A percentile compares a stretch with the other conserved stretches of the same genome.
Conservation (phyloP, 2,797 vertebrate genomes). For the Oophaga sylvatica region DNA sequence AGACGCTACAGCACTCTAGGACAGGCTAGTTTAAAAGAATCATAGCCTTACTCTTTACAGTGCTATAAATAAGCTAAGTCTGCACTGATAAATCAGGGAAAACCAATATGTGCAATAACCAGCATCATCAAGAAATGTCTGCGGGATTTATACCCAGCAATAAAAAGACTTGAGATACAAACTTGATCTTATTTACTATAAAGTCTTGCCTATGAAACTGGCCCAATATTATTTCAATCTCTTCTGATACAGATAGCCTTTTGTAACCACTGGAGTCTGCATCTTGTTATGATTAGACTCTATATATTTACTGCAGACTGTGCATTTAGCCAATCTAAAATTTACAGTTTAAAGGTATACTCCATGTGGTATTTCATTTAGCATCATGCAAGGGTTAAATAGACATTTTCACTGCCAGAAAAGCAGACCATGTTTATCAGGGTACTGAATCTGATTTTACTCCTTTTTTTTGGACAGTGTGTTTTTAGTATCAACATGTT, state of each 20-base stretch:
- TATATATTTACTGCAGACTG: constrained; percentile 19
- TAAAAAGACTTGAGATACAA: constrained; percentile 56
- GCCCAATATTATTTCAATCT: constrained; percentile 39
- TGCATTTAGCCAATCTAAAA: constrained; percentile 9
- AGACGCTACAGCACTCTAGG: constrained; percentile 28
- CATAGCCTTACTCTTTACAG: constrained; percentile 45
- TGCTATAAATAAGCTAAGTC: constrained; percentile 51
- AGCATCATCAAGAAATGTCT: constrained; percentile 58
- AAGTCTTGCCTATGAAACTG: constrained; percentile 40
- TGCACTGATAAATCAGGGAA: constrained; percentile 52
- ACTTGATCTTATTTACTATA: constrained; percentile 56
- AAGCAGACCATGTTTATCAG: too few relatives aligned
- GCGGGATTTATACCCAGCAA: constrained; percentile 49
- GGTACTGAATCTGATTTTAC: too few relatives aligned
- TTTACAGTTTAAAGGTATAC: background rate
- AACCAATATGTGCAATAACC: constrained; percentile 59
- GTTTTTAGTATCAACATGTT: too few relatives aligned
- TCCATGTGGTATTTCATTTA: background rate
- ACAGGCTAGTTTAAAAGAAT: constrained; percentile 56
- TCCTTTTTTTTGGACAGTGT: too few relatives aligned
- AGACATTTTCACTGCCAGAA: too few relatives aligned
- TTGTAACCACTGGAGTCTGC: constrained; percentile 18
- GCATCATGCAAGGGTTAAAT: background rate
- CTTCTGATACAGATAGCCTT: constrained; percentile 6
- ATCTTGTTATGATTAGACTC: constrained; percentile 4